Evolutionary conservation across 2,113 vertebrate species (phyloP).

Genomic region (Beaufortia kweichowensis): DNA sequence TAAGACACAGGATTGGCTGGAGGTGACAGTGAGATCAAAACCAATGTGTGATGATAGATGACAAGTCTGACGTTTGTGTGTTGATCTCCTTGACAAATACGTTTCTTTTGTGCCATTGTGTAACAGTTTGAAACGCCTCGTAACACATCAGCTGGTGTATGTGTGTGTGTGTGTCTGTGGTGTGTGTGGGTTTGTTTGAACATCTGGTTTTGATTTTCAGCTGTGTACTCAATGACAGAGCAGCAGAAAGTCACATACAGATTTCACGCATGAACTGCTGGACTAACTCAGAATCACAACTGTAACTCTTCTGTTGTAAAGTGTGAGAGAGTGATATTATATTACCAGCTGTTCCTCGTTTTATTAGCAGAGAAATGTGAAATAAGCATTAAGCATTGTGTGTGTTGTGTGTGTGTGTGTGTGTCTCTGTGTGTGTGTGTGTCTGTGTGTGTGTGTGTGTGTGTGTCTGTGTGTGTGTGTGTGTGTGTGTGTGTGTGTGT

Average conservation of each 20-base stretch:
- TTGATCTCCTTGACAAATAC: not conserved
- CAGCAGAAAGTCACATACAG: not conserved
- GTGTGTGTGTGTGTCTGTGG: conserved; percentile 8
- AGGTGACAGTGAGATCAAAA: not conserved
- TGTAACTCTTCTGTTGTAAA: not conserved
- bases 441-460: too few relatives aligned
- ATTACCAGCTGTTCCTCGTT: too few relatives aligned
- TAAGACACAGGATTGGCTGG: conserved; percentile 55
- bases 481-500: too few relatives aligned
- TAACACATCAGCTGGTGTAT: not conserved
- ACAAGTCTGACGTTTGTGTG: not conserved
- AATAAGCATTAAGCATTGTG: too few relatives aligned
- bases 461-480: too few relatives aligned
- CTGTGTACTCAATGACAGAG: conserved; percentile 29
- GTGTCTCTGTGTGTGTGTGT: too few relatives aligned
- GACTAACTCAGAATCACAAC: not conserved
- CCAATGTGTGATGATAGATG: too few relatives aligned
- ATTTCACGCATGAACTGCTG: conserved; percentile 27
- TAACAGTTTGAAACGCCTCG: not conserved
- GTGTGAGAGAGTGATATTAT: too few relatives aligned
- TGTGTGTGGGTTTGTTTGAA: conserved; percentile 22
- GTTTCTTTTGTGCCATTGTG: too few relatives aligned
- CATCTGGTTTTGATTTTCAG: conserved; percentile 50
- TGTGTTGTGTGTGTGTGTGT: too few relatives aligned
- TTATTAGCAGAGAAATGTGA: too few relatives aligned